A percentile compares a stretch with the other conserved stretches of the same genome.
Conservation (phyloP, 2,113 vertebrate species). For the Dolichallabes microphthalmus region DNA sequence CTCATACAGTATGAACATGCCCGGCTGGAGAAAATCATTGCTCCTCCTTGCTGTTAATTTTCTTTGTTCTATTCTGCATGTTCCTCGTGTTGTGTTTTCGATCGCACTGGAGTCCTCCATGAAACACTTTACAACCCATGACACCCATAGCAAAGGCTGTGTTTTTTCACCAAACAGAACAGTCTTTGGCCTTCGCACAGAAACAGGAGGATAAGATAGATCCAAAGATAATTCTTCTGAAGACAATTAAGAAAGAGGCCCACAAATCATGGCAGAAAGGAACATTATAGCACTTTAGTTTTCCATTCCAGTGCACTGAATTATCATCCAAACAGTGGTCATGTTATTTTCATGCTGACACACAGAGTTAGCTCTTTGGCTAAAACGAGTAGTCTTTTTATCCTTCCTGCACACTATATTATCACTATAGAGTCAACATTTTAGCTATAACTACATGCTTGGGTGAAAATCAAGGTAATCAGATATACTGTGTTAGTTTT, state of each 20-base stretch:
- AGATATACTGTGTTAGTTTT: background rate
- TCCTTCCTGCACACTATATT: background rate
- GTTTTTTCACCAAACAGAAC: slow-evolving; percentile 22
- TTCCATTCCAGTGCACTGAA: slow-evolving; percentile 25
- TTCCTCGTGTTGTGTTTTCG: slow-evolving; percentile 38
- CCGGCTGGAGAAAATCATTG: slow-evolving; percentile 55
- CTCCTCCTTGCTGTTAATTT: slow-evolving; percentile 47
- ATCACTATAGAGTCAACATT: background rate
- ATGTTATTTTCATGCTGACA: slow-evolving; percentile 16
- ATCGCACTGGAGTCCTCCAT: slow-evolving; percentile 38
- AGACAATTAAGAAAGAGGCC: slow-evolving; percentile 40
- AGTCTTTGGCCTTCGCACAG: slow-evolving; percentile 8
- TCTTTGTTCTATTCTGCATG: slow-evolving; percentile 29
- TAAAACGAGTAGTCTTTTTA: background rate
- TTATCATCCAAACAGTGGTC: slow-evolving; percentile 8
- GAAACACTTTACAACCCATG: slow-evolving; percentile 52
- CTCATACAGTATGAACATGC: slow-evolving; percentile 38
- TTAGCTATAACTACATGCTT: background rate
- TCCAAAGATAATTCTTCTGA: slow-evolving; percentile 29
- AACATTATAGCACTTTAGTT: slow-evolving; percentile 36
- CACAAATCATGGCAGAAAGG: slow-evolving; percentile 30
- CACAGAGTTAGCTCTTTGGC: background rate
- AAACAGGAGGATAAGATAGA: slow-evolving; percentile 38
- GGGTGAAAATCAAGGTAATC: background rate
- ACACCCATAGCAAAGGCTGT: slow-evolving; percentile 23